Evolutionary conservation across 1,140 invertebrate genomes (phyloP).

Genomic region (Tachypleus tridentatus): DNA sequence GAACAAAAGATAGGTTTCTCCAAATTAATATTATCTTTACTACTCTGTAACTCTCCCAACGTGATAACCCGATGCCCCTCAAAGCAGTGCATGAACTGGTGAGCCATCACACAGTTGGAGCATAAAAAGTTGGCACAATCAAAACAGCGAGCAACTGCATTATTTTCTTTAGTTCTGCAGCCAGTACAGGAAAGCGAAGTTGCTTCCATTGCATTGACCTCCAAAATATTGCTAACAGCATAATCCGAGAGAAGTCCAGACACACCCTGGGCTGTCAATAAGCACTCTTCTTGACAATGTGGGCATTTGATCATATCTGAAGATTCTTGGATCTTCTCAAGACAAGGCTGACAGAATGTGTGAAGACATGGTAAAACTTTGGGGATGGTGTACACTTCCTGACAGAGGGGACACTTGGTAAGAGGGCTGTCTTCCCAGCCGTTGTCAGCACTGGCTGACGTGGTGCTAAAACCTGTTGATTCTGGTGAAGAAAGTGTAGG

Average conservation of each 20-base stretch:
- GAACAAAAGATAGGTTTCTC: slow-evolving; percentile 70
- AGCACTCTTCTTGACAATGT: slow-evolving; percentile 59
- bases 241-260: slow-evolving; percentile 53
- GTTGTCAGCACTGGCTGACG: slow-evolving; percentile 20
- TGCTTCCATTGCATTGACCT: slow-evolving; percentile 26
- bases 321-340: slow-evolving; percentile 46
- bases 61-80: slow-evolving; percentile 90
- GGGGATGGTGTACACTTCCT: slow-evolving; percentile 55
- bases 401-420: slow-evolving; percentile 64
- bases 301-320: slow-evolving; percentile 68
- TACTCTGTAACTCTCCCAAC: slow-evolving; percentile 57
- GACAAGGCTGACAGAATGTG: slow-evolving; percentile 63
- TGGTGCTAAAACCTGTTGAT: slow-evolving; percentile 11
- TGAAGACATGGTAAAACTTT: slow-evolving; percentile 69
- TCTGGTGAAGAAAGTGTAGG: slow-evolving; percentile 19
- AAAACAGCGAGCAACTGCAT: slow-evolving; percentile 75
- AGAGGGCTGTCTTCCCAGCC: slow-evolving; percentile 11
- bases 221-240: slow-evolving; percentile 44
- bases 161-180: slow-evolving; percentile 71
- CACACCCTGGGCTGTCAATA: slow-evolving; percentile 40
- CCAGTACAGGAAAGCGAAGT: slow-evolving; percentile 51
- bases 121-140: slow-evolving; percentile 93
- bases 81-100: slow-evolving; percentile 97
- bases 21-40: slow-evolving; percentile 38
- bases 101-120: slow-evolving; percentile 91